Evolutionary conservation across 2,113 vertebrate species (phyloP).

Genomic region (Cairina moschata): DNA sequence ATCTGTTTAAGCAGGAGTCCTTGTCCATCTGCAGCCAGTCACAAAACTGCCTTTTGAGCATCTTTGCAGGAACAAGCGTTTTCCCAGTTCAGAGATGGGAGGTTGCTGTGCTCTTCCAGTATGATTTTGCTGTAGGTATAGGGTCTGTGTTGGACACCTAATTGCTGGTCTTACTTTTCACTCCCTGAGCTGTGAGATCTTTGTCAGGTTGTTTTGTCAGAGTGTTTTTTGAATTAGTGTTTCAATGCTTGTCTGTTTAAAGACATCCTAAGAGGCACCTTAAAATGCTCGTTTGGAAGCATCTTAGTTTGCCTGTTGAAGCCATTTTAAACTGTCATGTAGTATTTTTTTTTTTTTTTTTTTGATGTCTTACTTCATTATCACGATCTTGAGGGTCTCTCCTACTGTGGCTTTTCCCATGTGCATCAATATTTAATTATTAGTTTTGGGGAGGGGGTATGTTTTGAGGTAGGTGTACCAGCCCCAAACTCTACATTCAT

Average conservation of each 20-base stretch:
- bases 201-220: not conserved
- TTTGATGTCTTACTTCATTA: not conserved
- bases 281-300: not conserved
- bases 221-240: not conserved
- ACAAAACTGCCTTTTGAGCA: not conserved
- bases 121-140: not conserved
- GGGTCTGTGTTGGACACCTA: not conserved
- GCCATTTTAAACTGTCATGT: not conserved
- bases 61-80: not conserved
- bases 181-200: not conserved
- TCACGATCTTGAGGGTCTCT: not conserved
- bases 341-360: not conserved
- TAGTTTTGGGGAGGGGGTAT: not conserved
- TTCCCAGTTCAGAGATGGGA: not conserved
- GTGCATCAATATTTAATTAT: not conserved
- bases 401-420: not conserved
- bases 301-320: not conserved
- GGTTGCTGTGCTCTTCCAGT: not conserved
- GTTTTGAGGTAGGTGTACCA: not conserved
- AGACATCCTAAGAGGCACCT: not conserved
- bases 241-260: not conserved
- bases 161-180: fast-evolving
- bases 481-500: not conserved
- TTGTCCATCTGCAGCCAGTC: not conserved
- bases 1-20: not conserved